These are phyloP conservation scores for Linnaemya vulpina DNA, from an alignment of 2,888 invertebrate species.

Conservation along the genomic window DNA sequence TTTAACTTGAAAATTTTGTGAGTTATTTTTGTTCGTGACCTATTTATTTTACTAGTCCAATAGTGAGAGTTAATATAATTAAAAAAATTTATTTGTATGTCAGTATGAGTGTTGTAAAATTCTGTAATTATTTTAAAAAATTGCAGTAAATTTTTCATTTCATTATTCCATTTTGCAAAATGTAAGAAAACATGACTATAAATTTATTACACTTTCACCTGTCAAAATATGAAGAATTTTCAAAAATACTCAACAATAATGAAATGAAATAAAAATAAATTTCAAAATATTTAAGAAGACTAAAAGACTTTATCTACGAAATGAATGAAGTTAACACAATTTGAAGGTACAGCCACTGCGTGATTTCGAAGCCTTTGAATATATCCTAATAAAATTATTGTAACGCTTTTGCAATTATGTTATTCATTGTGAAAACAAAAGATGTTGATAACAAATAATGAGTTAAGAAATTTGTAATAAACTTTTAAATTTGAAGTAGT, in stretches of 20 bases:
- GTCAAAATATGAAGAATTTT: background rate
- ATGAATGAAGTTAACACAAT: background rate
- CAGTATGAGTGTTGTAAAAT: no score
- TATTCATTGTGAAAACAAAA: background rate
- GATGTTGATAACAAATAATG: slow-evolving; percentile 5
- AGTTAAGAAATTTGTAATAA: slow-evolving; percentile 47
- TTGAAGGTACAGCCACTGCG: background rate
- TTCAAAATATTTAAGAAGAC: background rate
- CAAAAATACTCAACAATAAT: background rate
- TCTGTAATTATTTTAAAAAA: no score
- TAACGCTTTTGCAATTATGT: slow-evolving; percentile 3
- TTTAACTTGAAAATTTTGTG: no score
- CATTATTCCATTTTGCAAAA: no score
- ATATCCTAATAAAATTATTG: background rate
- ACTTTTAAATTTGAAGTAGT: slow-evolving; percentile 19
- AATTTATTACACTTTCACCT: slow-evolving; percentile 41
- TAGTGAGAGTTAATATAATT: no score
- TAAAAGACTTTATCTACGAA: background rate
- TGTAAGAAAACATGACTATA: slow-evolving; percentile 33
- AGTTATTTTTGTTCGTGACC: no score
- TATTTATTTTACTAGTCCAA: no score
- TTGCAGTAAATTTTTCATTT: no score
- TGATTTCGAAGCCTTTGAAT: slow-evolving; percentile 29
- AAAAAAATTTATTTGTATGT: no score
- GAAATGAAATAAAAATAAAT: background rate